Evolutionary conservation across 1,140 invertebrate genomes (phyloP).

Genomic region (Leucophenga varia): DNA sequence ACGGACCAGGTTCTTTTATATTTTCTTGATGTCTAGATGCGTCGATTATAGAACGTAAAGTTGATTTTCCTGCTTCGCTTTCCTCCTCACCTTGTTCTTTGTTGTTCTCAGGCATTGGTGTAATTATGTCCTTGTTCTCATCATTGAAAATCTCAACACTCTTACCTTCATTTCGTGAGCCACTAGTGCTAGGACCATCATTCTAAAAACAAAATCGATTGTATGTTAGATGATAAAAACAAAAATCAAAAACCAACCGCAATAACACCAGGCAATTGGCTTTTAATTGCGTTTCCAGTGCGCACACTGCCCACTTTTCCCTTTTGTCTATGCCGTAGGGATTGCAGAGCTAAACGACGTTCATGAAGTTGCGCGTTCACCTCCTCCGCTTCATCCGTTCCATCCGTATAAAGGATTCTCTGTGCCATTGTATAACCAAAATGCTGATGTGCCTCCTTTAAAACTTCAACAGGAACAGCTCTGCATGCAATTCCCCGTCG

Average conservation of each 20-base stretch:
- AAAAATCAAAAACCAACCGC: conserved; percentile 3
- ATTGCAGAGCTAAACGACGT: conserved; percentile 68
- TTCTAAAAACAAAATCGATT: conserved; percentile 8
- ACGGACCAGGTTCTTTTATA: conserved; percentile 65
- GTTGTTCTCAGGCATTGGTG: not conserved
- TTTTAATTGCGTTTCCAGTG: conserved; percentile 54
- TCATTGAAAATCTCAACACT: conserved; percentile 43
- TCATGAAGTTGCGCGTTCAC: conserved; percentile 63
- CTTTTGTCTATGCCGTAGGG: conserved; percentile 55
- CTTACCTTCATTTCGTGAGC: conserved; percentile 22
- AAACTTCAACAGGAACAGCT: conserved; percentile 72
- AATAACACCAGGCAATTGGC: conserved; percentile 34
- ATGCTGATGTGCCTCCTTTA: conserved; percentile 71
- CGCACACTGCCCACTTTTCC: conserved; percentile 58
- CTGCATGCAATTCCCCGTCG: conserved; percentile 67
- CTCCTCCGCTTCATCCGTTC: conserved; percentile 60
- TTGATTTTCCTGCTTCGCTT: conserved; percentile 15
- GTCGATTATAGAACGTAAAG: conserved; percentile 59
- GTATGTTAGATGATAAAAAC: not conserved
- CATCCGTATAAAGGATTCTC: conserved; percentile 63
- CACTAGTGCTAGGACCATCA: conserved; percentile 23
- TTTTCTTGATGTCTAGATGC: conserved; percentile 60
- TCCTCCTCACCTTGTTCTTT: not conserved
- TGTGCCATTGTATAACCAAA: conserved; percentile 66
- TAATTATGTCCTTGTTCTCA: conserved; percentile 32